phyloP scores from a whole-genome alignment of 2,797 vertebrate species.

The Hydrophis major region DNA sequence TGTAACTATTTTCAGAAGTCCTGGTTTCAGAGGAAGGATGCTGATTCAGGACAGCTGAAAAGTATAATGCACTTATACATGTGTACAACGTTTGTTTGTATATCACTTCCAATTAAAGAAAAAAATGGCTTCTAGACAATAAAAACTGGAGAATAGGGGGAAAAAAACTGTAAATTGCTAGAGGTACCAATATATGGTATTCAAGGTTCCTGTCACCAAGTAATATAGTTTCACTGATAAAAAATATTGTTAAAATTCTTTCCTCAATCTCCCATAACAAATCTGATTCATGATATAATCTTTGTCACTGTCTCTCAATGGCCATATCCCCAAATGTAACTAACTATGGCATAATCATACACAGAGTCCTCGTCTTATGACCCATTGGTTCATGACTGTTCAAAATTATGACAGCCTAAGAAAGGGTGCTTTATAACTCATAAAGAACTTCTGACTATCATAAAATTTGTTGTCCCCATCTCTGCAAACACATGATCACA shows the following conservation, averaged over 20 bases:
- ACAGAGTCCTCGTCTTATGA: no score
- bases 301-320: background rate
- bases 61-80: background rate
- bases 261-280: background rate
- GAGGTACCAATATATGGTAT: background rate
- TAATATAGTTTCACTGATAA: background rate
- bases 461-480: no score
- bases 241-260: background rate
- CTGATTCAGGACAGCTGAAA: background rate
- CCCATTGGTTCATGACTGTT: no score
- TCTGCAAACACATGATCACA: no score
- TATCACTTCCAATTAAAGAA: background rate
- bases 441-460: no score
- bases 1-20: background rate
- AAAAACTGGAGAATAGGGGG: background rate
- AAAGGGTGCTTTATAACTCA: no score
- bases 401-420: no score
- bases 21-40: background rate
- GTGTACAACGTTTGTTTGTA: background rate
- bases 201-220: background rate
- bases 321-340: background rate
- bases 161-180: background rate
- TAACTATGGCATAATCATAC: background rate
- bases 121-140: background rate
- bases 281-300: background rate